A percentile compares a stretch with the other conserved stretches of the same genome.
Evolutionary conservation across 92 coral and sea anemone genomes (phyloP).

Genomic region (Actinernus sp.): DNA sequence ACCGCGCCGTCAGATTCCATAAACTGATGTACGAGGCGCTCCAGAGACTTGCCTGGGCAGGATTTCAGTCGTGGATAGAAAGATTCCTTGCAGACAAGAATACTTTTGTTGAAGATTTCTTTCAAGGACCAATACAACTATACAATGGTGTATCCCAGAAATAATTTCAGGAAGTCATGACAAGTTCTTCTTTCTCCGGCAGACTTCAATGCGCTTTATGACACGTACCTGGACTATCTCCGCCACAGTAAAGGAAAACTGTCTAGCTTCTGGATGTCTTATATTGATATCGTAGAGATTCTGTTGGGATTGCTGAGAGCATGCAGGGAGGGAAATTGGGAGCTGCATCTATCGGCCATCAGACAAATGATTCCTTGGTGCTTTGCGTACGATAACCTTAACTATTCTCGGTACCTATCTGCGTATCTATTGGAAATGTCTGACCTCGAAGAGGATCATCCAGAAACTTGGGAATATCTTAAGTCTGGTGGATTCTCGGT

Average conservation of each 20-base stretch:
- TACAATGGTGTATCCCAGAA: constrained; percentile 3
- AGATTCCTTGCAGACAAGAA: constrained; percentile 3
- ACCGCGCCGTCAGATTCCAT: constrained; percentile 39
- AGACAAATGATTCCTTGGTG: constrained; percentile 58
- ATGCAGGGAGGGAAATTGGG: constrained; percentile 67
- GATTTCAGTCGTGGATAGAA: constrained; percentile 10
- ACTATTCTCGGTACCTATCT: constrained; percentile 57
- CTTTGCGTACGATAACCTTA: constrained; percentile 54
- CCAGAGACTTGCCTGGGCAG: constrained; percentile 29
- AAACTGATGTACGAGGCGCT: constrained; percentile 41
- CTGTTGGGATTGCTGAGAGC: constrained; percentile 58
- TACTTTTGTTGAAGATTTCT: constrained; percentile 1
- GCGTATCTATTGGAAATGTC: constrained; percentile 36
- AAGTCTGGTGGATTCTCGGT: constrained; percentile 57
- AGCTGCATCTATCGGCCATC: constrained; percentile 53
- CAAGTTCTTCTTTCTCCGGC: constrained; percentile 11
- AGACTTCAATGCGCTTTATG: constrained; percentile 22
- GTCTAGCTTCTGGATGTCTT: constrained; percentile 63
- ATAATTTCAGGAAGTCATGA: neutral
- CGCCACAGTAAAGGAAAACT: constrained; percentile 29
- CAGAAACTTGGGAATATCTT: neutral
- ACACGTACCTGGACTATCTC: constrained; percentile 32
- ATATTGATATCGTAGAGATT: constrained; percentile 54
- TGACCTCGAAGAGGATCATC: neutral
- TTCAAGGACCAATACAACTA: constrained; percentile 1